A percentile compares a stretch with the other conserved stretches of the same genome.
These are phyloP conservation scores for Raja brachyura DNA, from an alignment of 2,113 vertebrate genomes.

Conservation along the genomic window DNA sequence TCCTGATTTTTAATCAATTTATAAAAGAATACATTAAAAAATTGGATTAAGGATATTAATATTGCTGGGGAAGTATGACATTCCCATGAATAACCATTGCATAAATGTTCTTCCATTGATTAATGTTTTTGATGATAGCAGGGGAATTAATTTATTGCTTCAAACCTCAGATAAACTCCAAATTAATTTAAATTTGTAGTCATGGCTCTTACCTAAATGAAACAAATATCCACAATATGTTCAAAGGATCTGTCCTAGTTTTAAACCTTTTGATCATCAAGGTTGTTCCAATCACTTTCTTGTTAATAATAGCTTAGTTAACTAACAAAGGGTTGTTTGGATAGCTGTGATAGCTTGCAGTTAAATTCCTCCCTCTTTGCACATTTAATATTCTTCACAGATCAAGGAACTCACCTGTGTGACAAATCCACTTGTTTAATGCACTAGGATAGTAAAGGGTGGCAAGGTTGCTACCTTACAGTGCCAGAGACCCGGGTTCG, in stretches of 20 bases:
- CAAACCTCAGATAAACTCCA: neutral
- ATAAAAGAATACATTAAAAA: neutral
- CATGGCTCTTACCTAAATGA: neutral
- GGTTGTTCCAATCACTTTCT: neutral
- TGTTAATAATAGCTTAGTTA: neutral
- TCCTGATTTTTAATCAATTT: neutral
- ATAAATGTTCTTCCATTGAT: neutral
- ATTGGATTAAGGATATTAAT: neutral
- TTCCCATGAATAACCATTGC: neutral
- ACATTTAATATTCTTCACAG: neutral
- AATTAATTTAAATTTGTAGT: neutral
- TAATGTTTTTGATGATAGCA: neutral
- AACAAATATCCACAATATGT: neutral
- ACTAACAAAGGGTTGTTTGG: neutral
- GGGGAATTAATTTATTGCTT: neutral
- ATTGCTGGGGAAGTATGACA: neutral
- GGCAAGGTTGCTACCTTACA: too few relatives aligned
- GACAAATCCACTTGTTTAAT: neutral
- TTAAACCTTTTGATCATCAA: neutral
- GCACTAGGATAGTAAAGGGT: neutral
- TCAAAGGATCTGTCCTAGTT: neutral
- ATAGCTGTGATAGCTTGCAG: neutral
- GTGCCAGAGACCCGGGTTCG: too few relatives aligned
- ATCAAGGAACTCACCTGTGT: neutral
- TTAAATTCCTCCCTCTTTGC: neutral